Percentiles rank a stretch among this genome's conserved stretches.
These are phyloP conservation scores for Dipodomys stephensi DNA, from an alignment of 2,113 vertebrate genomes.

Conservation along the genomic window DNA sequence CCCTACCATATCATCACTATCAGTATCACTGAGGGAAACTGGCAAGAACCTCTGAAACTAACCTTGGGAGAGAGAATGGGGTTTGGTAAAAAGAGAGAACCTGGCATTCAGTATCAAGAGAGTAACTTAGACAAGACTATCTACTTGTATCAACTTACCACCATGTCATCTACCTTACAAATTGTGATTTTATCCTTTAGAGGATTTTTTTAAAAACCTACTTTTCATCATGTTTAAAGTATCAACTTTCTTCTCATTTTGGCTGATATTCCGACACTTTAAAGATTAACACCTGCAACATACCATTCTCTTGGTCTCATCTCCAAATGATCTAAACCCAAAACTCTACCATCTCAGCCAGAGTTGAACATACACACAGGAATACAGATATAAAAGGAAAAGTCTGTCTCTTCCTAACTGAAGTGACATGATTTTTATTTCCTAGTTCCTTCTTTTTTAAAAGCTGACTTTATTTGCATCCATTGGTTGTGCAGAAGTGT, in stretches of 20 bases:
- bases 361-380: neutral
- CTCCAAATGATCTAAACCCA: neutral
- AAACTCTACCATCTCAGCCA: neutral
- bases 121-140: neutral
- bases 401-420: neutral
- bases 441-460: no score
- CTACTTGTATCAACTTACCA: neutral
- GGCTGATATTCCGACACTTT: neutral
- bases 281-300: neutral
- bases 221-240: neutral
- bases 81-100: neutral
- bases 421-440: neutral
- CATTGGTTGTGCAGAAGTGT: no score
- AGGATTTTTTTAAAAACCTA: neutral
- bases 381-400: constrained; percentile 29
- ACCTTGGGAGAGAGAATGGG: neutral
- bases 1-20: neutral
- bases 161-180: neutral
- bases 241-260: constrained; percentile 10
- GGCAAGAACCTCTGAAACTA: neutral
- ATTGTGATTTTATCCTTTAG: neutral
- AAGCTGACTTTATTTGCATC: no score
- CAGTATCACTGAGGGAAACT: neutral
- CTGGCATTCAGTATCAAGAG: neutral
- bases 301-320: neutral